These are phyloP conservation scores for Heliangelus exortis DNA, from an alignment of 2,797 vertebrate genomes.

Conservation along the genomic window DNA sequence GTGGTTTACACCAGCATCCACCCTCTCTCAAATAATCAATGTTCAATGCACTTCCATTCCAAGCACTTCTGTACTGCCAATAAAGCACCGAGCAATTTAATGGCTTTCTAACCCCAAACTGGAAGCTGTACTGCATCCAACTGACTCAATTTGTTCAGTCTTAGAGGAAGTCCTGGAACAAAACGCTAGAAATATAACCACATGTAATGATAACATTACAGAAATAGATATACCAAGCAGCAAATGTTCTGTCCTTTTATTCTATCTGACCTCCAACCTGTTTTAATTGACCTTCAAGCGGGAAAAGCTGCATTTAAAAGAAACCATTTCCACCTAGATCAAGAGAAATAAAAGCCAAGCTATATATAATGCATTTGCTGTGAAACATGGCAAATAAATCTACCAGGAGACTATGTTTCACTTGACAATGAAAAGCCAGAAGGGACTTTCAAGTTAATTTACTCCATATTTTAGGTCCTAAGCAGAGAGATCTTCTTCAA, in stretches of 20 bases:
- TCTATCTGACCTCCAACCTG: conserved; percentile 45
- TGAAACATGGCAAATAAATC: conserved; percentile 23
- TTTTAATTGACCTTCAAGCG: conserved; percentile 39
- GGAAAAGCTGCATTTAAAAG: conserved; percentile 9
- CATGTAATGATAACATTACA: conserved; percentile 46
- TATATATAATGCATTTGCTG: not conserved
- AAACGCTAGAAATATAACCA: conserved; percentile 62
- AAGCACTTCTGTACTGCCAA: conserved; percentile 36
- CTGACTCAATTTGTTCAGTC: conserved; percentile 38
- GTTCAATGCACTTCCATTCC: conserved; percentile 35
- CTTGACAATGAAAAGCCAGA: not conserved
- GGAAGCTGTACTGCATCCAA: conserved; percentile 45
- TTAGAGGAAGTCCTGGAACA: conserved; percentile 49
- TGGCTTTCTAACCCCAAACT: conserved; percentile 66
- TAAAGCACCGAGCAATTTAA: conserved; percentile 61
- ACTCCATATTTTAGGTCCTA: not conserved
- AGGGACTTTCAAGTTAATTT: not conserved
- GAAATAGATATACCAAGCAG: conserved; percentile 57
- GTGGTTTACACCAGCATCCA: conserved; percentile 30
- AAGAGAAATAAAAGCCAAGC: not conserved
- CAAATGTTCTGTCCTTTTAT: conserved; percentile 43
- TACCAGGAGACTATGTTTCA: not conserved
- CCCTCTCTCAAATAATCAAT: conserved; percentile 41
- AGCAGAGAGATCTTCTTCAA: not conserved
- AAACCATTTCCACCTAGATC: conserved; percentile 17